phyloP scores from a whole-genome alignment of 2,113 vertebrate species.

The Hyla sarda region DNA sequence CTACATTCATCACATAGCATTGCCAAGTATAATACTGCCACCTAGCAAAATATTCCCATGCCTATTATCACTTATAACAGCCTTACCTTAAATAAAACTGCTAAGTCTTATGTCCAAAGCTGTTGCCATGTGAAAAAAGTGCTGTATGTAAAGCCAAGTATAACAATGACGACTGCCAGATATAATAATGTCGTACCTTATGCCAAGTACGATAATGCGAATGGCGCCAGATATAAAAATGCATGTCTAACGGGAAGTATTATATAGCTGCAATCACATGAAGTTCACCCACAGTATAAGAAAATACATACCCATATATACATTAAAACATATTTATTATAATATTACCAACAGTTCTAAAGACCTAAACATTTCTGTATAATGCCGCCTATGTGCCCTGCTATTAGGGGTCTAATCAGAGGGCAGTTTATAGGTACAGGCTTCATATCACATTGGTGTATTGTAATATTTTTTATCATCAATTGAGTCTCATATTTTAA shows the following conservation, averaged over 20 bases:
- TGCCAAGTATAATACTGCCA: not conserved
- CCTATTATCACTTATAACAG: slow-evolving; percentile 11
- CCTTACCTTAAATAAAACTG: not conserved
- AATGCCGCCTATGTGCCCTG: not conserved
- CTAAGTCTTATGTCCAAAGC: not conserved
- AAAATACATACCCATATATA: not conserved
- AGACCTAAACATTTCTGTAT: not conserved
- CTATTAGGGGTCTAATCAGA: not conserved
- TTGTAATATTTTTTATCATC: too few species aligned
- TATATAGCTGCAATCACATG: not conserved
- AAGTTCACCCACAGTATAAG: not conserved
- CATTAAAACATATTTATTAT: not conserved
- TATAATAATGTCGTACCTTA: not conserved
- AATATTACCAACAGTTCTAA: not conserved
- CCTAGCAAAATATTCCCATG: not conserved
- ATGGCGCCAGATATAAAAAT: slow-evolving; percentile 18
- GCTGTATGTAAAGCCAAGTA: not conserved
- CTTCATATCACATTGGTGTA: too few species aligned
- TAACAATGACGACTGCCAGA: not conserved
- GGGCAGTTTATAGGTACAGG: too few species aligned
- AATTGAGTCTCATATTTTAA: too few species aligned
- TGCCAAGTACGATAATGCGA: slow-evolving; percentile 17
- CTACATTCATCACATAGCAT: not conserved
- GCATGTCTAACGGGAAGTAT: not conserved
- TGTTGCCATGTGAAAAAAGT: not conserved